Evolutionary conservation across 2,888 invertebrate genomes (phyloP), one percentile per base, ranked within the genome.

Genomic region (Orthosia incerta): DNA sequence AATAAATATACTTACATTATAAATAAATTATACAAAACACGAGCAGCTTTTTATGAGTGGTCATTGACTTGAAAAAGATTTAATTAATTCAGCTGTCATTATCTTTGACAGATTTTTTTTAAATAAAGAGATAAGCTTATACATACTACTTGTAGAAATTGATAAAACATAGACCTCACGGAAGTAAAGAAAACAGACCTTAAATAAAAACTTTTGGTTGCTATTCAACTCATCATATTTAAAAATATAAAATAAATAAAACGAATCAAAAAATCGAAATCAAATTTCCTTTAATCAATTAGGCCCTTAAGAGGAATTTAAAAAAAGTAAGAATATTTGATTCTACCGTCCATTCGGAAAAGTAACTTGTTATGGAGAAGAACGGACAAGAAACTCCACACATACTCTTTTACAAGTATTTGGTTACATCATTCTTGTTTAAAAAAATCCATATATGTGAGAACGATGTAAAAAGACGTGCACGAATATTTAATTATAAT

Each of bases 21-120:
- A 74, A 81, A 79, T 81, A 77, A 84, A 81, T 74, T 45, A 59
- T 20, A 60, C 15, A 16, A 78, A 59, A 55, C 76, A 71, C 57
- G 60, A 79, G 71, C 71, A 76, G 76, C 78, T 88, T 87, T 86
- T 87, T 86, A 74, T 76, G 65, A 20, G 67, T 80, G 90, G 87
- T 89, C 88, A 85, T 82, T 89, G 89, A 89, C 90, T 78, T 79
- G 73, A 71, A 79, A 80, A 80, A 71, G n/a, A 64, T 50, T 48
- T 77, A 85, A 82, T 87, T 87, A 79, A 87, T 84, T 82, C 76
- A 68, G 69, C 76, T 76, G 77, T 79, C 84, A 84, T 67, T 80
- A 68, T 74, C 71, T 62, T 60, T 76, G 84, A 87, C 70, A 77
- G 57, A 20, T 79, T 81, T 85, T 80, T 83, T 56, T 23, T 9